Base-by-base conservation (phyloP, 2,888 invertebrate species). In the Hydraecia micacea region DNA sequence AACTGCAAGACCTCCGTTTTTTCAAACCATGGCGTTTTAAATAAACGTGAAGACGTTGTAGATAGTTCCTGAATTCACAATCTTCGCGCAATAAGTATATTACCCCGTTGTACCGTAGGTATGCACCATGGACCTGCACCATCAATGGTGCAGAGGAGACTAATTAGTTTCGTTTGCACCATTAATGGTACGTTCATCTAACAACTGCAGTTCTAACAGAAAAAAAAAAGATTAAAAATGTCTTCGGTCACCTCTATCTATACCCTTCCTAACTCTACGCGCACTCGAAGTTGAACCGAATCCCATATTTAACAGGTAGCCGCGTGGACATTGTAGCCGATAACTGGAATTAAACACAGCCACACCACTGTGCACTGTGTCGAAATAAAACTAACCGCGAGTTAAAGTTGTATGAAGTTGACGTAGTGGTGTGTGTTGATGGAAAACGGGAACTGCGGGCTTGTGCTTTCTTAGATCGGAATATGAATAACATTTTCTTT, bases 291-390 rank as follows among this genome's bases (percentile, higher is more conserved):
- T 88, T 83, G 85, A 86, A 81, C 87, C 88, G 91, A 89, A 91
- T 92, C 92, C 94, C 92, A 93, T 94, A 95, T 94, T 93, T 94
- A 94, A 95, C 95, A 94, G 94, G 95, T 94, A 95, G 95, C 94
- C 91, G 90, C 87, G 91, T 88, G 87, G 89, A 91, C 92, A 91
- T 87, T 92, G 93, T 93, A 90, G 88, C 90, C 86, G 95, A 95
- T 95, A 95, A 93, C 92, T 89, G 90, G 91, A 90, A 92, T 93
- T 91, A 91, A 91, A 89, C 89, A 91, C 87, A 83, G 85, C 86
- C 90, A 85, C 89, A 86, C 88, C 75, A 81, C 79, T 68, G 79
- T 85, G 80, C 73, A 83, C 83, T 78, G 83, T 86, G 81, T 85
- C 82, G 79, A 83, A 88, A 88, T 86, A 89, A 88, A 82, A 85